Percentiles rank a stretch among this genome's conserved stretches.
These are phyloP conservation scores for Smittia aterrima DNA, from an alignment of 2,888 invertebrate species.

Conservation along the genomic window DNA sequence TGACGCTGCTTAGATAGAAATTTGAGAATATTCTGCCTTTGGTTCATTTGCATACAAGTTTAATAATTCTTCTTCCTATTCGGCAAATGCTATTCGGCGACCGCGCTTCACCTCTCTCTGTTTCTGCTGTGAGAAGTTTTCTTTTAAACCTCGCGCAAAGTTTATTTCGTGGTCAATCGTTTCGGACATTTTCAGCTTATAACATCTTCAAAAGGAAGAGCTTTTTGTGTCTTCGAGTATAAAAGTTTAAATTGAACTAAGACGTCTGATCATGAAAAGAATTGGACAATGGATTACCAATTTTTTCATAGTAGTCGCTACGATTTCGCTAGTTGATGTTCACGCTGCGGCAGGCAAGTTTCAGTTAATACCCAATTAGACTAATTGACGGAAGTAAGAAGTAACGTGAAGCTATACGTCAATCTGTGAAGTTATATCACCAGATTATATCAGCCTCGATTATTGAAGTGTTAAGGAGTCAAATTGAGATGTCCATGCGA, in stretches of 20 bases:
- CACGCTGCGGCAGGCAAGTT: background rate
- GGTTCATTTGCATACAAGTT: constrained; percentile 19
- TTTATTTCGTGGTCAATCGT: constrained; percentile 39
- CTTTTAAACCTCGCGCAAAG: constrained; percentile 39
- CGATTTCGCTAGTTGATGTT: background rate
- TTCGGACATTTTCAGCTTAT: constrained; percentile 25
- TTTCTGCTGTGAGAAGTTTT: too few relatives aligned
- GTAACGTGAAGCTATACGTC: too few relatives aligned
- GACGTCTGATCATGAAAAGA: constrained; percentile 4
- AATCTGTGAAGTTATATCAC: too few relatives aligned
- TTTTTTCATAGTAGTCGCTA: background rate
- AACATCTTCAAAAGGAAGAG: background rate
- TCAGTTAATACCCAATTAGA: background rate
- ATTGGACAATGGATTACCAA: constrained; percentile 18
- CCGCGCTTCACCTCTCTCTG: background rate
- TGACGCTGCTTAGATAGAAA: background rate
- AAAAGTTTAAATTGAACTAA: background rate
- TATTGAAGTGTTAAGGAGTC: too few relatives aligned
- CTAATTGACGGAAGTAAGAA: too few relatives aligned
- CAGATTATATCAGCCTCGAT: too few relatives aligned
- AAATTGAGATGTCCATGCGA: too few relatives aligned
- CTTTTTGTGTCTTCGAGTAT: background rate
- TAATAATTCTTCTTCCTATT: constrained; percentile 6
- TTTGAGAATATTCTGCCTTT: background rate
- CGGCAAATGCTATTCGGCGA: background rate